phyloP scores from a whole-genome alignment of 2,888 invertebrate species.

The Ptychoptera contaminata region DNA sequence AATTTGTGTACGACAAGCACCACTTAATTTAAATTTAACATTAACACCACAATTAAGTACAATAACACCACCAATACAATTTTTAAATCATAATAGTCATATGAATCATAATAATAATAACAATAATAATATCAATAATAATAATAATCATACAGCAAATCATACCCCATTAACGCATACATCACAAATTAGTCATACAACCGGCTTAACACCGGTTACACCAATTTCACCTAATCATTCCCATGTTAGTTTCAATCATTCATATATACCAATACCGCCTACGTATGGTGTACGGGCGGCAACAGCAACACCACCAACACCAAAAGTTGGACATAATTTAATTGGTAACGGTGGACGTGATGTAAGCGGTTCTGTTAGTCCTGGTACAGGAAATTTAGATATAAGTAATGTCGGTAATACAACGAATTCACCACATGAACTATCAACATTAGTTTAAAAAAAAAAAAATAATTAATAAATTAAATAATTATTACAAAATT shows the following conservation, averaged over 20 bases:
- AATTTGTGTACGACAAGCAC: conserved; percentile 45
- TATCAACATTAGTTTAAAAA: conserved; percentile 53
- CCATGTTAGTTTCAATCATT: conserved; percentile 29
- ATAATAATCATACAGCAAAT: conserved; percentile 11
- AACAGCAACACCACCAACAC: conserved; percentile 31
- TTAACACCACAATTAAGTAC: conserved; percentile 19
- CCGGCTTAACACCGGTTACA: conserved; percentile 24
- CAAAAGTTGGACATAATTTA: conserved; percentile 18
- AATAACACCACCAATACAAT: conserved; percentile 18
- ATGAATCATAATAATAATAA: conserved; percentile 11
- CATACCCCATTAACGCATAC: conserved; percentile 14
- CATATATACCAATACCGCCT: conserved; percentile 14
- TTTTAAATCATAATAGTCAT: conserved; percentile 13
- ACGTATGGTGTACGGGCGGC: conserved; percentile 24
- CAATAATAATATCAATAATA: conserved; percentile 10
- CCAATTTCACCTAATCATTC: conserved; percentile 31
- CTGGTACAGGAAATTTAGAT: conserved; percentile 38
- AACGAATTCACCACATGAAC: conserved; percentile 46
- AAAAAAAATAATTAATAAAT: too few relatives aligned
- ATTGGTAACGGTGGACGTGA: conserved; percentile 23
- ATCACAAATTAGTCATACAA: conserved; percentile 15
- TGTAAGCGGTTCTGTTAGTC: conserved; percentile 46
- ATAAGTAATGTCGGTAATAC: conserved; percentile 46
- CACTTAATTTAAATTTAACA: conserved; percentile 21
- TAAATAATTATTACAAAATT: too few relatives aligned